Percentiles rank a stretch among this genome's conserved stretches.
Evolutionary conservation across 2,797 vertebrate species (phyloP).

Genomic region (Oreochromis grahami): DNA sequence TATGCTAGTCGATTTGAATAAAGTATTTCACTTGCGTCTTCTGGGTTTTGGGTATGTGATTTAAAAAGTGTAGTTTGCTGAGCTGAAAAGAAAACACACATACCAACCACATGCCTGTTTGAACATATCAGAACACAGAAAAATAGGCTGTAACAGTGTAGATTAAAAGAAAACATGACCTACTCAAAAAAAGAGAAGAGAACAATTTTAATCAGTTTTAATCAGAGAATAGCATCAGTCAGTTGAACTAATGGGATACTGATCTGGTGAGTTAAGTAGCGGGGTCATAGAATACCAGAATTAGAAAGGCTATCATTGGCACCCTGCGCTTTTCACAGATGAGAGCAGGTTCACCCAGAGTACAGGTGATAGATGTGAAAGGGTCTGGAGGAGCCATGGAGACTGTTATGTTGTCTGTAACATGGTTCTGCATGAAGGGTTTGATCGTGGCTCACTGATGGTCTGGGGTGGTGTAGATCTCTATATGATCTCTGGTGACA

Average conservation of each 20-base stretch:
- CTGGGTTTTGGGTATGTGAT: background rate
- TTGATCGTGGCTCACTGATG: background rate
- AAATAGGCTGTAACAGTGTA: background rate
- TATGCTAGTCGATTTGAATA: background rate
- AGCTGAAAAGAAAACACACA: background rate
- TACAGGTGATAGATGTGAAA: background rate
- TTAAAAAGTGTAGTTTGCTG: background rate
- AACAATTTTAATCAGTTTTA: accelerated
- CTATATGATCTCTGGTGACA: background rate
- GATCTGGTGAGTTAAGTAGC: background rate
- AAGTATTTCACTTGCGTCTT: background rate
- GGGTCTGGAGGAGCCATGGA: background rate
- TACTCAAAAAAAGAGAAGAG: background rate
- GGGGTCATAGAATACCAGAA: background rate
- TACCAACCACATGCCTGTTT: background rate
- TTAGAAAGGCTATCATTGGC: background rate
- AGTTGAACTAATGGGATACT: background rate
- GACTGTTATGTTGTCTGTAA: background rate
- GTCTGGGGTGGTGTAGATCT: background rate
- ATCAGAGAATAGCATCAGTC: background rate
- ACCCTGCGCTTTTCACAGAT: no score
- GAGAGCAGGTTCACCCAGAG: accelerated
- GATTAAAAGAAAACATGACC: background rate
- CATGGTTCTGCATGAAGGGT: background rate
- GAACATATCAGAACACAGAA: background rate